A percentile compares a stretch with the other conserved stretches of the same genome.
Evolutionary conservation across 2,797 vertebrate species (phyloP).

Genomic region (Pipistrellus pipistrellus): DNA sequence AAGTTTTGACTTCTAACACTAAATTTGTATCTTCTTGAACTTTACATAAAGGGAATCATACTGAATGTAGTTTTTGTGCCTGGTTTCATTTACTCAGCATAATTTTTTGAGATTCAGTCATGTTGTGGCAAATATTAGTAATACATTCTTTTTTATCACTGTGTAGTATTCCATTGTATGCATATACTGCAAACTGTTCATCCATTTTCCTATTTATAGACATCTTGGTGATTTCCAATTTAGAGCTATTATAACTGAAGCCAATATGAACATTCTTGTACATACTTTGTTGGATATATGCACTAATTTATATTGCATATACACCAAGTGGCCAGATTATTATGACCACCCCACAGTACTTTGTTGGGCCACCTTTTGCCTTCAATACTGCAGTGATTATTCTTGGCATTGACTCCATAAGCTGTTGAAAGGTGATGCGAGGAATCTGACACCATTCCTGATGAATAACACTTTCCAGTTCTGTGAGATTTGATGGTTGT

Average conservation of each 20-base stretch:
- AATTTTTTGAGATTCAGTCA: not conserved
- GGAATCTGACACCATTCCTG: too few relatives aligned
- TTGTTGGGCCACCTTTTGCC: too few relatives aligned
- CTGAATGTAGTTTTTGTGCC: not conserved
- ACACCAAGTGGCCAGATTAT: too few relatives aligned
- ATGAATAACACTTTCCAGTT: too few relatives aligned
- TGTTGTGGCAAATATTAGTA: not conserved
- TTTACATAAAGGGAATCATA: slow-evolving; percentile 14
- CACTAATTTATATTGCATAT: not conserved
- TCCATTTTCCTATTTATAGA: not conserved
- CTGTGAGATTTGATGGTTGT: too few relatives aligned
- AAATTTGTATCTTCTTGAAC: not conserved
- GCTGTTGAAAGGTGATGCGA: too few relatives aligned
- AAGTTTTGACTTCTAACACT: slow-evolving; percentile 39
- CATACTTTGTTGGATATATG: not conserved
- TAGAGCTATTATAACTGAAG: slow-evolving; percentile 19
- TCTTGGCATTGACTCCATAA: too few relatives aligned
- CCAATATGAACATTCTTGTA: not conserved
- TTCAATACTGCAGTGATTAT: too few relatives aligned
- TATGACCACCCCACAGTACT: too few relatives aligned
- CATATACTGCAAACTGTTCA: not conserved
- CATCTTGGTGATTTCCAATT: not conserved
- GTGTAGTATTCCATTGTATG: not conserved
- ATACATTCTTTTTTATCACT: not conserved
- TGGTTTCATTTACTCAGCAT: not conserved